Conservation (phyloP, 2,113 vertebrate genomes). For the Talpa occidentalis region DNA sequence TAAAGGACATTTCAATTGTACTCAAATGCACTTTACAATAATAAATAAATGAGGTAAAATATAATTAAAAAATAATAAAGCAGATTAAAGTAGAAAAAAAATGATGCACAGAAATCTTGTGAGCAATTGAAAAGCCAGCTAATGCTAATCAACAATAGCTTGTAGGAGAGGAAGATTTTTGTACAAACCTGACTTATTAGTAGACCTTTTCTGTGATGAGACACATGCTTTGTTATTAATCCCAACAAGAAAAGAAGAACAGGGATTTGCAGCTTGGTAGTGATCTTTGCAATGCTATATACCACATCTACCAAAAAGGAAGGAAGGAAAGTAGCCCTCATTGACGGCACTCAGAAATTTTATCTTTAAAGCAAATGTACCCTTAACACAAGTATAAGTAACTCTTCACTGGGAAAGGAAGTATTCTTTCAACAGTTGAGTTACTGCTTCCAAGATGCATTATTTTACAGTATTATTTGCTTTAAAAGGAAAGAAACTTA, state of each 20-base stretch:
- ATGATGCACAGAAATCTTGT: not conserved
- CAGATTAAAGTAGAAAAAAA: conserved; percentile 1
- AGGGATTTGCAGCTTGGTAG: not conserved
- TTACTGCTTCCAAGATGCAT: not conserved
- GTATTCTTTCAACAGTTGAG: not conserved
- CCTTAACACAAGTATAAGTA: not conserved
- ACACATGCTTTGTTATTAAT: not conserved
- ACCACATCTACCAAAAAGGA: not conserved
- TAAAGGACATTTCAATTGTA: not conserved
- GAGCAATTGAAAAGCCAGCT: not conserved
- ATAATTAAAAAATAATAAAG: conserved; percentile 25
- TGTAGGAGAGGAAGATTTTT: not conserved
- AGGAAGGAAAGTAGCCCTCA: not conserved
- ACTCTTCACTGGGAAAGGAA: not conserved
- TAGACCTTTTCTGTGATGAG: not conserved
- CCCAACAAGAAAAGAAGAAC: not conserved
- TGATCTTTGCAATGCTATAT: not conserved
- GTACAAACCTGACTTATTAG: not conserved
- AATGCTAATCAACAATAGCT: not conserved
- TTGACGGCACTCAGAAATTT: not conserved
- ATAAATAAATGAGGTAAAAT: conserved; percentile 32
- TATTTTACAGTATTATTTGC: conserved; percentile 51
- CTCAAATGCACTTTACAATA: conserved; percentile 11
- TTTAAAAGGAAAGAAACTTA: conserved; percentile 20
- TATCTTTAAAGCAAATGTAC: not conserved